Base-by-base conservation (phyloP, 2,797 vertebrate species). In the Clarias fuscus region DNA sequence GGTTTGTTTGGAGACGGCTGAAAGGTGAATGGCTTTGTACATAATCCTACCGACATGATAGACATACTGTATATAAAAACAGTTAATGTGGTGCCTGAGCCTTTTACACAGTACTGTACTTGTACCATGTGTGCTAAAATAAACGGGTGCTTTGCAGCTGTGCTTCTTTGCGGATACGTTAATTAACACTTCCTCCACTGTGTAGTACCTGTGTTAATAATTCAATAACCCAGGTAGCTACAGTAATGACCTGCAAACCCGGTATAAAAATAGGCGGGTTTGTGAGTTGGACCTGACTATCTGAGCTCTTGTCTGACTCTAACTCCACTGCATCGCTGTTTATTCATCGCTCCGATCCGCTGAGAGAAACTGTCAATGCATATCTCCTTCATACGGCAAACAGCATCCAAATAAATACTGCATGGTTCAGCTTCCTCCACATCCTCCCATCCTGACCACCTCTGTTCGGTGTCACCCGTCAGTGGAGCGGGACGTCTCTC, bases 331-430 rank as follows among this genome's bases (percentile, higher is more conserved):
- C 79, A 20, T 11, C 30, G 40, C 79, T 64, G 77, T 40, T 64
- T 64, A 8, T 4, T 0, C 22, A 27, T 64, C 13, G 20, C n/a
- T 14, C 37, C 37, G 11, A 5, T 15, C 62, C 37, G 18, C 40
- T 18, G 79, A 81, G 62, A 67, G 24, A 81, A 48, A 27, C 79
- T 13, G 62, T 81, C n/a, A 13, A 20, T 67, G 79, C n/a, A 27
- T 5, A 48, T 81, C 62, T 81, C 24, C 62, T 81, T 67, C 24
- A 27, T 18, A 18, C 40, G 56, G 77, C 33, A 43, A 62, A 14
- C 62, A 27, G 62, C 40, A n/a, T 81, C 79, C 79, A 53, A 18
- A 67, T 53, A 81, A 48, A 53, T 81, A 53, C 14, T 81, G 62
- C 62, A 53, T 27, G 79, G 53, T 65, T 48, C 79, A 37, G 20